Conservation (phyloP, 1,140 invertebrate species). For the Branchinecta lynchi region DNA sequence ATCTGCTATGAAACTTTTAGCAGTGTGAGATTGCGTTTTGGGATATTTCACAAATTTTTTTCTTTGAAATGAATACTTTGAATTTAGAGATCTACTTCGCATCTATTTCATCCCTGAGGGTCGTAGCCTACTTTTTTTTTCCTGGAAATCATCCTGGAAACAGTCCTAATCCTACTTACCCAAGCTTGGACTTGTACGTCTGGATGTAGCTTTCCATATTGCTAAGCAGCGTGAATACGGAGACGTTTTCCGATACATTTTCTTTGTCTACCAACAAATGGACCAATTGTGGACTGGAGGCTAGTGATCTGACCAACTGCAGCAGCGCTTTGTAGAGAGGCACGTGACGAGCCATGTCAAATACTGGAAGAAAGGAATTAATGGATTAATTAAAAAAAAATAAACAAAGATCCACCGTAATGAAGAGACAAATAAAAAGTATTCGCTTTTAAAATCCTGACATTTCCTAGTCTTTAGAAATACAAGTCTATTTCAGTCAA, state of each 20-base stretch:
- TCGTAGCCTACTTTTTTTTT: too few relatives aligned
- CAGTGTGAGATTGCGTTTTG: too few relatives aligned
- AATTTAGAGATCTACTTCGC: too few relatives aligned
- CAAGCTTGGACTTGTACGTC: constrained; percentile 66
- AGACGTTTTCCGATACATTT: constrained; percentile 32
- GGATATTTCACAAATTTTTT: too few relatives aligned
- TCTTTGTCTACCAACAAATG: constrained; percentile 40
- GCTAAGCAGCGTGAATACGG: constrained; percentile 49
- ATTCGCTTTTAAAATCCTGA: too few relatives aligned
- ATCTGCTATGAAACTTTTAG: too few relatives aligned
- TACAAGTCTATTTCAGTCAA: too few relatives aligned
- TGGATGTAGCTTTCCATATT: constrained; percentile 83
- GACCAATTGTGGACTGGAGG: constrained; percentile 47
- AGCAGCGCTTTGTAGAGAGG: constrained; percentile 72
- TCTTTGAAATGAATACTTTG: too few relatives aligned
- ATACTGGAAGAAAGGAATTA: constrained; percentile 37
- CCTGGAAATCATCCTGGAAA: background rate
- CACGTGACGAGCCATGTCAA: constrained; percentile 88
- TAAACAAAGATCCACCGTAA: background rate
- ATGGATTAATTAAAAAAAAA: constrained; percentile 11
- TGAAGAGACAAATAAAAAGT: constrained; percentile 12
- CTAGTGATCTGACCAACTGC: constrained; percentile 60
- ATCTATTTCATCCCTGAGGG: too few relatives aligned
- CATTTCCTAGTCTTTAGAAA: too few relatives aligned
- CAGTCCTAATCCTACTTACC: constrained; percentile 37